A percentile compares a stretch with the other conserved stretches of the same genome.
Evolutionary conservation across 2,113 vertebrate genomes (phyloP).

Genomic region (Rhinichthys klamathensis): DNA sequence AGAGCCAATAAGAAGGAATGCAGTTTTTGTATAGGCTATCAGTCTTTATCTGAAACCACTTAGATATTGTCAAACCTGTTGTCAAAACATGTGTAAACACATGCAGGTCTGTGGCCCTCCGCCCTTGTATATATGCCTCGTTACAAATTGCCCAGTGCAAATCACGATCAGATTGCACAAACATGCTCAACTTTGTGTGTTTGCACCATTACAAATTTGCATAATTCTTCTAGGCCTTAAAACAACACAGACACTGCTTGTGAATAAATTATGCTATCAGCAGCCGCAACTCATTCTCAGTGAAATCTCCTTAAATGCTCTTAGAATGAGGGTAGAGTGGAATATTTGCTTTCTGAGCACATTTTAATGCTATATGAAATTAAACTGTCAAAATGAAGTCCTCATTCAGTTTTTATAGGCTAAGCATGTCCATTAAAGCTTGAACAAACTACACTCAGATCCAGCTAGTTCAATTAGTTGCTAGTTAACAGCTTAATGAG

Average conservation of each 20-base stretch:
- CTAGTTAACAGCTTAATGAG: neutral
- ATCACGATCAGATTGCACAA: neutral
- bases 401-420: neutral
- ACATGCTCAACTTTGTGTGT: slow-evolving; percentile 1
- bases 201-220: slow-evolving; percentile 10
- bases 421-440: slow-evolving; percentile 9
- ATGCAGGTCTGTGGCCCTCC: neutral
- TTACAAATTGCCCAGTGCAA: neutral
- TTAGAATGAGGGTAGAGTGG: neutral
- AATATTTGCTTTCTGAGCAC: slow-evolving; percentile 23
- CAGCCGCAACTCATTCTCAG: slow-evolving; percentile 3
- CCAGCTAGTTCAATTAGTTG: neutral
- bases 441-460: slow-evolving; percentile 8
- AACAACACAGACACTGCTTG: slow-evolving; percentile 8
- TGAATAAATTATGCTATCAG: slow-evolving; percentile 19
- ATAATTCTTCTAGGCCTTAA: slow-evolving; percentile 9
- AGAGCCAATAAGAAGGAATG: neutral
- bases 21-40: neutral
- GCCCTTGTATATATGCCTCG: neutral
- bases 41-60: neutral
- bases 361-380: slow-evolving; percentile 18
- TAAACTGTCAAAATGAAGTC: slow-evolving; percentile 18
- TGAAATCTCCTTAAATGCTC: slow-evolving; percentile 12
- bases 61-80: too few species aligned
- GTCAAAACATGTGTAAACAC: neutral